Base-by-base conservation (phyloP, 2,113 vertebrate genomes). In the Percopsis transmontana region DNA sequence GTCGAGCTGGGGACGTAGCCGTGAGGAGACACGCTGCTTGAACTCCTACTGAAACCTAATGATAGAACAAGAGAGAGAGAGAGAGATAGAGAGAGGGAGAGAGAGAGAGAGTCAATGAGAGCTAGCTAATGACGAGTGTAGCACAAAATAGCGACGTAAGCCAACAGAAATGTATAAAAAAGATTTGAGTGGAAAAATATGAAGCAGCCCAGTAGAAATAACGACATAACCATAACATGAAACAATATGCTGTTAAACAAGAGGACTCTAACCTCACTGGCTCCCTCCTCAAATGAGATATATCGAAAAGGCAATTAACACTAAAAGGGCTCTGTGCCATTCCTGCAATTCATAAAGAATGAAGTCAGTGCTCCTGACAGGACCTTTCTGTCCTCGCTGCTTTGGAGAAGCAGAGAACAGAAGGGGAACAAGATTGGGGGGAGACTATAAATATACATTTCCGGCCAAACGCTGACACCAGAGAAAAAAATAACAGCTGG, bases 1-100 rank as follows among this genome's bases (percentile, higher is more conserved):
- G 96, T 98, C 88, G 96, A 94, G 92, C 96, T 97, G 83, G 96
- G 95, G 86, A 97, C 96, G 23, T 98, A 98, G 81, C 96, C 96
- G 2, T 97, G 96, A 65, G 96, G 96, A 21, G 96, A 98, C 68
- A 97, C 96, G 2, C 96, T 98, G 94, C 96, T 98, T 62, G 96
- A 95, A 82, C 94, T 98, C 88, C 96, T 93, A 91, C 92, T 97
- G 89, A 96, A 98, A 93, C 96, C 96, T 98, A 87, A 48, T 62
- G 39, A 67, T 27, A 42, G 68, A 79, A 51, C 59, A 50, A n/a
- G 27, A 72, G 39, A 56, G 39, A 38, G 62, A 53, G 33, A 53
- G 47, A 33, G 18, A 18, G 61, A 24, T 7, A 40, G 50, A 52
- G 18, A 59, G 57, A 41, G 12, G 42, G 51, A 48, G 52, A 59